Evolutionary conservation across 2,888 invertebrate genomes (phyloP).

Genomic region (Epinotia demarniana): DNA sequence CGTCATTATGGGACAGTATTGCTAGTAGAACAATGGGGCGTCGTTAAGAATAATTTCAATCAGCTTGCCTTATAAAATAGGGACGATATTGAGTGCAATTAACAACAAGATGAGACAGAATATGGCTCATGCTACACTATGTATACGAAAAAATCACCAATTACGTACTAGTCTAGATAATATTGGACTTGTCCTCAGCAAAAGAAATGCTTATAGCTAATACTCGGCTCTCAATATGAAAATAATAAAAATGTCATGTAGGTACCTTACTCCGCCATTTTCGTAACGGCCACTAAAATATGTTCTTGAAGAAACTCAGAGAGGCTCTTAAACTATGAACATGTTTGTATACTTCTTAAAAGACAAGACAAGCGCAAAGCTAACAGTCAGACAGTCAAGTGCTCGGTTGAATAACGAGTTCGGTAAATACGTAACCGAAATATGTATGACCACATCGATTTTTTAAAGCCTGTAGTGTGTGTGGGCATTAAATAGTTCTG

Average conservation of each 20-base stretch:
- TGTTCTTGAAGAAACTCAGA: not conserved
- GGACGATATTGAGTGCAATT: not conserved
- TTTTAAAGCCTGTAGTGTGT: too few relatives aligned
- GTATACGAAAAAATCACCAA: not conserved
- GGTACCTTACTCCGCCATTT: not conserved
- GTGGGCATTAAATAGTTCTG: too few relatives aligned
- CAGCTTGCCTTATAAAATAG: not conserved
- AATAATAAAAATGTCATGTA: slow-evolving; percentile 1
- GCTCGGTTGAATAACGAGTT: not conserved
- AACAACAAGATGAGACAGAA: too few relatives aligned
- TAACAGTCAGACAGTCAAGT: not conserved
- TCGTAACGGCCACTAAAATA: not conserved
- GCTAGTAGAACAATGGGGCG: not conserved
- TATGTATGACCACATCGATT: too few relatives aligned
- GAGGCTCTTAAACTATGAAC: not conserved
- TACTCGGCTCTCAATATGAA: not conserved
- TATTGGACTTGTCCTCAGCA: not conserved
- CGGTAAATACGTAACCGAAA: not conserved
- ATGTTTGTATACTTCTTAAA: not conserved
- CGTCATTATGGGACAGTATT: slow-evolving; percentile 10
- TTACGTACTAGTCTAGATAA: not conserved
- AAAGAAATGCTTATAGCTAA: not conserved
- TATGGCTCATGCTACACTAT: not conserved
- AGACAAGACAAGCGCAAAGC: not conserved
- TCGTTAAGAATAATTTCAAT: not conserved